Evolutionary conservation across 2,888 invertebrate species (phyloP).

Genomic region (Caenorhabditis panamensis): DNA sequence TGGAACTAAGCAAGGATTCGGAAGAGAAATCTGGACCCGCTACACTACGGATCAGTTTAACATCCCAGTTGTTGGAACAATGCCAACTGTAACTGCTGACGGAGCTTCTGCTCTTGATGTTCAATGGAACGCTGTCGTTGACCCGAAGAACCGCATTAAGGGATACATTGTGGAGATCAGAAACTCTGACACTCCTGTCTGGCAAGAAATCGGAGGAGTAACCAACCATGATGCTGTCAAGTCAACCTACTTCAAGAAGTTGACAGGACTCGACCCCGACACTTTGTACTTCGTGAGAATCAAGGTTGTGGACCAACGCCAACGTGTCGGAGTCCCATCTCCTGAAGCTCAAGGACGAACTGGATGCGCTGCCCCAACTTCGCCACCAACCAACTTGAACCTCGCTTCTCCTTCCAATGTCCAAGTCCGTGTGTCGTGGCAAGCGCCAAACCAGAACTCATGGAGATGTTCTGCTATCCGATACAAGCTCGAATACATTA

Average conservation of each 20-base stretch:
- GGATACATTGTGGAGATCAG: constrained; percentile 80
- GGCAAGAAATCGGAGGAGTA: constrained; percentile 79
- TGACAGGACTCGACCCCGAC: constrained; percentile 82
- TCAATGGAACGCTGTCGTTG: constrained; percentile 79
- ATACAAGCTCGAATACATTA: constrained; percentile 78
- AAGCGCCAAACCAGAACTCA: constrained; percentile 77
- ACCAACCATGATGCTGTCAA: constrained; percentile 78
- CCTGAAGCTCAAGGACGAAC: constrained; percentile 81
- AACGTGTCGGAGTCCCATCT: constrained; percentile 77
- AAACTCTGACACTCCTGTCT: constrained; percentile 75
- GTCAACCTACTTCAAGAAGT: constrained; percentile 78
- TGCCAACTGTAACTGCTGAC: constrained; percentile 75
- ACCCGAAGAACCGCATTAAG: constrained; percentile 77
- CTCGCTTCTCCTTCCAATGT: constrained; percentile 74
- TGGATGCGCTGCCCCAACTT: constrained; percentile 80
- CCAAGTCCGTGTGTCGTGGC: constrained; percentile 79
- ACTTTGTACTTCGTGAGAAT: constrained; percentile 83
- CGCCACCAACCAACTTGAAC: constrained; percentile 79
- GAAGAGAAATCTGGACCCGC: constrained; percentile 79
- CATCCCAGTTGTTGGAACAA: constrained; percentile 76
- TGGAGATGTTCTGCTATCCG: constrained; percentile 80
- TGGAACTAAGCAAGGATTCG: constrained; percentile 78
- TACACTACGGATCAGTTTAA: constrained; percentile 80
- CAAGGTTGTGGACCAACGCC: constrained; percentile 79
- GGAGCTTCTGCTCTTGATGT: constrained; percentile 79